phyloP scores from a whole-genome alignment of 2,113 vertebrate species.

The Falco punctatus region DNA sequence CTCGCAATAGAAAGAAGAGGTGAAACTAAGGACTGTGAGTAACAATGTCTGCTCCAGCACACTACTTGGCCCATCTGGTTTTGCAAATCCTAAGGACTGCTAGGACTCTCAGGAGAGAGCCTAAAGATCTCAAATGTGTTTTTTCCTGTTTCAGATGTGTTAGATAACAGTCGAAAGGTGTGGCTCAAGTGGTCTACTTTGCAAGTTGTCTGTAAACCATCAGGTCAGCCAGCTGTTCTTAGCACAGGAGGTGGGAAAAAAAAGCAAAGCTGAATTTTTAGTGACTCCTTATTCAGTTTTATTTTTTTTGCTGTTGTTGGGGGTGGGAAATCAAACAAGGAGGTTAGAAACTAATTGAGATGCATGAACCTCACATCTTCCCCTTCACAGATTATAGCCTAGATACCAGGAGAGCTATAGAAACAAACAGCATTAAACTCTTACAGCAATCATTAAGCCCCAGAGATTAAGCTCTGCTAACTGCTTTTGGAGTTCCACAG shows the following conservation, averaged over 20 bases:
- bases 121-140: slow-evolving; percentile 22
- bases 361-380: neutral
- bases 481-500: neutral
- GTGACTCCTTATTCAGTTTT: neutral
- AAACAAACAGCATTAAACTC: neutral
- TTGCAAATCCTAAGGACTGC: neutral
- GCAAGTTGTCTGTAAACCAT: neutral
- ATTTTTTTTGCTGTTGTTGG: neutral
- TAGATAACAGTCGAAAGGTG: slow-evolving; percentile 29
- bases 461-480: neutral
- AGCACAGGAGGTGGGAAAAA: neutral
- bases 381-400: neutral
- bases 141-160: slow-evolving; percentile 60
- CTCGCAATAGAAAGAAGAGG: neutral
- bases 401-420: neutral
- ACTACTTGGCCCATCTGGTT: neutral
- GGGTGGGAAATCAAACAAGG: neutral
- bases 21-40: neutral
- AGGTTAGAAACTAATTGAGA: neutral
- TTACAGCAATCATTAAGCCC: neutral
- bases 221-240: slow-evolving; percentile 18
- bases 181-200: slow-evolving; percentile 44
- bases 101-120: neutral
- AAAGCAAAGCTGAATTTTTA: neutral
- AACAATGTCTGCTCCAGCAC: neutral